A percentile compares a stretch with the other conserved stretches of the same genome.
Evolutionary conservation across 2,888 invertebrate genomes (phyloP).

Genomic region (Cheilosia scutellata): DNA sequence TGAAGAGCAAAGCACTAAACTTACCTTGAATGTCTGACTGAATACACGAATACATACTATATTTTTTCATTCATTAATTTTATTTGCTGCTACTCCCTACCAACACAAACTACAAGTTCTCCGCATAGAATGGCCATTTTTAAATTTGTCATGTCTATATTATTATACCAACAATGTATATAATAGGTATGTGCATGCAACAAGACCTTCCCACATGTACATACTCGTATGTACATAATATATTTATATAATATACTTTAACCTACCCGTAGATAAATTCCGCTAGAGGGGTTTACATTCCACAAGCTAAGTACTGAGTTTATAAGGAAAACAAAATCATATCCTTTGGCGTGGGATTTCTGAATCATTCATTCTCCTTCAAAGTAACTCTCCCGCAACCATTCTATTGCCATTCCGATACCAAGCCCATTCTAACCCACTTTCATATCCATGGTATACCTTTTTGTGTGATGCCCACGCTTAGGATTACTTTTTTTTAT

Average conservation of each 20-base stretch:
- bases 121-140: not conserved
- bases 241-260: not conserved
- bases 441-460: conserved; percentile 6
- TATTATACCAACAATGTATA: not conserved
- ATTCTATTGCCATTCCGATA: not conserved
- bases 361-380: conserved; percentile 66
- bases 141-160: conserved; percentile 23
- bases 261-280: not conserved
- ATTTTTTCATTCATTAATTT: conserved; percentile 24
- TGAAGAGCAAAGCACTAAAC: too few relatives aligned
- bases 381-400: conserved; percentile 19
- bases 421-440: conserved; percentile 13
- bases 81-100: conserved; percentile 4
- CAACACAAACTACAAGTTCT: not conserved
- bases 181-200: not conserved
- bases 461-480: conserved; percentile 52
- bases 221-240: not conserved
- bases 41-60: not conserved
- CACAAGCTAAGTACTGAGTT: conserved; percentile 5
- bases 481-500: conserved; percentile 15
- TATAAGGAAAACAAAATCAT: conserved; percentile 24
- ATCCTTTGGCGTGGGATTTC: conserved; percentile 63
- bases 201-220: too few relatives aligned
- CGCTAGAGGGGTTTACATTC: not conserved
- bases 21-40: conserved; percentile 2